Percentiles rank a stretch among this genome's conserved stretches.
phyloP scores from a whole-genome alignment of 2,888 invertebrate species.

The Vanessa cardui region DNA sequence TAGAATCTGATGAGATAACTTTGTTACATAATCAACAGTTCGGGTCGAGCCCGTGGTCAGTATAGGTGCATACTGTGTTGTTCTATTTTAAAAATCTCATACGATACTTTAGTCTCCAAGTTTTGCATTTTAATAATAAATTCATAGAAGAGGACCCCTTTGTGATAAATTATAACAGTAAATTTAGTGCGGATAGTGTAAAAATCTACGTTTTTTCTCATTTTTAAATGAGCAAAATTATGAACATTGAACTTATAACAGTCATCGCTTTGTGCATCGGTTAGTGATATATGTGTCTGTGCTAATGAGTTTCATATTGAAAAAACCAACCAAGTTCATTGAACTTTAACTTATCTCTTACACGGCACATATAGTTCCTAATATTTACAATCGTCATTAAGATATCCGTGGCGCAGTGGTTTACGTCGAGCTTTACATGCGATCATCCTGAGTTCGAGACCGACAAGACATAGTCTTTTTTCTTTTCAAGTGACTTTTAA shows the following conservation, averaged over 20 bases:
- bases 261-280: constrained; percentile 1
- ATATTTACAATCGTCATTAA: not conserved
- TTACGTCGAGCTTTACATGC: not conserved
- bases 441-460: too few relatives aligned
- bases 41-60: not conserved
- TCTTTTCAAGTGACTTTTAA: not conserved
- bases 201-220: constrained; percentile 10
- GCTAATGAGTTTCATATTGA: not conserved
- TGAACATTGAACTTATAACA: not conserved
- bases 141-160: constrained; percentile 7
- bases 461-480: not conserved
- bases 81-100: too few relatives aligned
- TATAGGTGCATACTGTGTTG: constrained; percentile 7
- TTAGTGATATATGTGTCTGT: not conserved
- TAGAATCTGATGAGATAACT: too few relatives aligned
- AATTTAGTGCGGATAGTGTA: constrained; percentile 9
- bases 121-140: too few relatives aligned
- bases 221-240: constrained; percentile 9
- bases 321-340: not conserved
- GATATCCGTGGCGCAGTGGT: not conserved
- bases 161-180: constrained; percentile 7
- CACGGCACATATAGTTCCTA: constrained; percentile 1
- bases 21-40: too few relatives aligned
- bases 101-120: too few relatives aligned
- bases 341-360: not conserved